Evolutionary conservation across 2,113 vertebrate genomes (phyloP).

Genomic region (Furnarius figulus): DNA sequence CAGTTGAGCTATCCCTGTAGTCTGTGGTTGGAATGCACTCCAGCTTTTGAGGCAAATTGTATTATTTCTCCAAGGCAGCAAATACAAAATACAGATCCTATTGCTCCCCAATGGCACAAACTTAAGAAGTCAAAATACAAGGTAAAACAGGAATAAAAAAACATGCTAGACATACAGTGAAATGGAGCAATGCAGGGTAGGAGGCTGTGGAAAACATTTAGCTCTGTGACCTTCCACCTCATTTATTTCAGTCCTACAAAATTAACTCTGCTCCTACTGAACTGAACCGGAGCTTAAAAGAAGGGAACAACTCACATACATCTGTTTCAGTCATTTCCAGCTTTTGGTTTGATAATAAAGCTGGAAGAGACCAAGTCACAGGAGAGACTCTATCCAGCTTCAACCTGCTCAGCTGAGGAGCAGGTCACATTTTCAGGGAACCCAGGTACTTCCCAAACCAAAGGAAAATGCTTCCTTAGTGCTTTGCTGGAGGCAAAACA

Average conservation of each 20-base stretch:
- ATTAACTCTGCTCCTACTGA: constrained; percentile 50
- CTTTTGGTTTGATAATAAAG: neutral
- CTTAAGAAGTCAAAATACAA: neutral
- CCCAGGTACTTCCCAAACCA: neutral
- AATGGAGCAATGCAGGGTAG: constrained; percentile 37
- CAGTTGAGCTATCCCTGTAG: neutral
- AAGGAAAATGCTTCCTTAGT: neutral
- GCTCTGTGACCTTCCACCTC: constrained; percentile 52
- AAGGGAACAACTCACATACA: neutral
- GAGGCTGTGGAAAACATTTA: constrained; percentile 34
- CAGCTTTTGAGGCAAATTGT: neutral
- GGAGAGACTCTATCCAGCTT: neutral
- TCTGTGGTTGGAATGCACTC: neutral
- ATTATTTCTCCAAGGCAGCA: neutral
- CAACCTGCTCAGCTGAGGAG: neutral
- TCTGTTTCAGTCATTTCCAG: neutral
- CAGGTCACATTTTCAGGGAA: neutral
- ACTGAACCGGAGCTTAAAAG: neutral
- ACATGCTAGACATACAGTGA: neutral
- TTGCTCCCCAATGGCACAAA: constrained; percentile 9
- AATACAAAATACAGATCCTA: neutral
- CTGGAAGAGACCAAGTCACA: neutral
- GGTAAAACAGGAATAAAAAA: neutral
- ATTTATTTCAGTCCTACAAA: constrained; percentile 59
- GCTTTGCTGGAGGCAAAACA: neutral